These are phyloP conservation scores for Pycnonotus jocosus DNA, from an alignment of 2,113 vertebrate genomes.

Conservation along the genomic window DNA sequence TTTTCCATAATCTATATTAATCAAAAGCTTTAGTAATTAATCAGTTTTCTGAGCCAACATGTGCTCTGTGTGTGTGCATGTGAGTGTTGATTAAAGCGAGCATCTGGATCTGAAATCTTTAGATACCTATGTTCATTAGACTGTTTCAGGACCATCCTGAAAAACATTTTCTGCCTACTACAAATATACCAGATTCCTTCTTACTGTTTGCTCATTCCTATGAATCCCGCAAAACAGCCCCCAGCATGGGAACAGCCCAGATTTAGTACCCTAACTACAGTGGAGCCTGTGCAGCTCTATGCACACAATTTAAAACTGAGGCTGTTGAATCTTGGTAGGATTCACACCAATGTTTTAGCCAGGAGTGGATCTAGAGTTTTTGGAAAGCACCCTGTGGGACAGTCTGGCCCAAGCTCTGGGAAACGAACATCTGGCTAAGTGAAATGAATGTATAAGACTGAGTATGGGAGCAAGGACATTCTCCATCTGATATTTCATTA, in stretches of 20 bases:
- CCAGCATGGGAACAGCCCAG: neutral
- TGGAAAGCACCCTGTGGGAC: neutral
- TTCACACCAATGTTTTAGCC: neutral
- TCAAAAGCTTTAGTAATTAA: neutral
- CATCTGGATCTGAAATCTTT: neutral
- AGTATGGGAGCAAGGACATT: neutral
- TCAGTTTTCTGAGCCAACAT: neutral
- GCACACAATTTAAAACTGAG: neutral
- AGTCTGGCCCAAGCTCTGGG: neutral
- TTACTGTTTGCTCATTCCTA: neutral
- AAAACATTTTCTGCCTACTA: neutral
- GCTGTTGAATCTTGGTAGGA: neutral
- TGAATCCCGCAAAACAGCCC: neutral
- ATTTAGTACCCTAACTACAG: neutral
- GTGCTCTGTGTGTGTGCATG: neutral
- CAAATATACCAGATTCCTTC: neutral
- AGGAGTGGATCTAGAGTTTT: neutral
- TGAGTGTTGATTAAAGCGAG: neutral
- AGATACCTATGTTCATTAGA: neutral
- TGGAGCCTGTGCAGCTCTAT: accelerated
- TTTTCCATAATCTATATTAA: neutral
- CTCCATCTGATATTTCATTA: neutral
- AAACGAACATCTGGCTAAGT: neutral
- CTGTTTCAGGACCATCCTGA: neutral
- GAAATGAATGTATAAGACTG: neutral